Percentiles rank a stretch among this genome's conserved stretches.
phyloP scores from a whole-genome alignment of 2,113 vertebrate genomes.

The Oreochromis niloticus region DNA sequence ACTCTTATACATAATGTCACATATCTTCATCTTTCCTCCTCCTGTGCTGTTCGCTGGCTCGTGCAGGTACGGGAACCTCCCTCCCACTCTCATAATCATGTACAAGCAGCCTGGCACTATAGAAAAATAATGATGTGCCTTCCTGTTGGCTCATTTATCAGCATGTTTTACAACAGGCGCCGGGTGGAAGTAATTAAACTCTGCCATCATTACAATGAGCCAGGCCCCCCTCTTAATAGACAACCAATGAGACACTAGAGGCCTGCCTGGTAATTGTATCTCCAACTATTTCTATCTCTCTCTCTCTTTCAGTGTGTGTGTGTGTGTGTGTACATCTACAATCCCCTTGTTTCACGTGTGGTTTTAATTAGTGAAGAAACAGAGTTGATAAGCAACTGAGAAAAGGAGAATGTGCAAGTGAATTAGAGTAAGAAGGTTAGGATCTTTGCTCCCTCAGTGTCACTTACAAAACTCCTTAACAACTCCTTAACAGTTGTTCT shows the following conservation, averaged over 20 bases:
- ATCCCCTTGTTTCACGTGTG: constrained; percentile 76
- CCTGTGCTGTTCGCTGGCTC: constrained; percentile 4
- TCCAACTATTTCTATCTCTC: constrained; percentile 62
- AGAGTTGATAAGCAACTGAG: constrained; percentile 76
- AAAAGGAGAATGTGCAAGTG: constrained; percentile 16
- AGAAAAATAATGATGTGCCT: constrained; percentile 92
- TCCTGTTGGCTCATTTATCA: constrained; percentile 99
- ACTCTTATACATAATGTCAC: background rate
- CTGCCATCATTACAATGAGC: constrained; percentile 97
- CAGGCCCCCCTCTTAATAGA: constrained; percentile 95
- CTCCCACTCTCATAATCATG: constrained; percentile 92
- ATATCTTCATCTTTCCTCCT: constrained; percentile 53
- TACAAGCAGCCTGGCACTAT: constrained; percentile 86
- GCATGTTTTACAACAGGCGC: constrained; percentile 97
- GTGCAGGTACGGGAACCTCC: constrained; percentile 62
- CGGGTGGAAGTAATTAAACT: constrained; percentile 99
- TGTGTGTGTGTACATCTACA: constrained; percentile 14
- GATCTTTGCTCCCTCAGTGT: constrained; percentile 10
- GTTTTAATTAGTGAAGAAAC: constrained; percentile 91
- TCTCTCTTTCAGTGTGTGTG: background rate
- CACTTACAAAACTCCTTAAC: constrained; percentile 27
- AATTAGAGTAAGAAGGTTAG: constrained; percentile 35
- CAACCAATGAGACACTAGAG: constrained; percentile 97
- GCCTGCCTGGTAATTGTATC: constrained; percentile 90
- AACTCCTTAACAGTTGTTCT: background rate